Evolutionary conservation across 1,140 invertebrate genomes (phyloP), one percentile per base, ranked within the genome.

Genomic region (Drosophila trapezifrons): DNA sequence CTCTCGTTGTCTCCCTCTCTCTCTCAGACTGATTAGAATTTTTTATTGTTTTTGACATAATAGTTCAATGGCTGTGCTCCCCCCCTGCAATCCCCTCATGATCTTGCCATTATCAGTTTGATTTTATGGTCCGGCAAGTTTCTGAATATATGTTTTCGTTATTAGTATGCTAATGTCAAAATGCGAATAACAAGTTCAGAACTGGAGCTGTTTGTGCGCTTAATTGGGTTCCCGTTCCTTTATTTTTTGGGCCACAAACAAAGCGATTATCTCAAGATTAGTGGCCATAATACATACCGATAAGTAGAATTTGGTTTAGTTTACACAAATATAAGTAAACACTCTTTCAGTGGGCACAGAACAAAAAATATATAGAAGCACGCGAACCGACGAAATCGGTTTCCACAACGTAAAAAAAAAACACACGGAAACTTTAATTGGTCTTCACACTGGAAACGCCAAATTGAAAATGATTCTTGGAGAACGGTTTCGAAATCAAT

Each of bases 381-480:
- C 62, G 22, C 62, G 22, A 62, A 4, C 38, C 56, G 38, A 25
- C 9, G 8, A 37, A 52, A 51, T 29, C 12, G 40, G 38, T 18
- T 56, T 32, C 6, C 35, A 62, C 37, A n/a, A 35, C 27, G 49
- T 32, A 58, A 45, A 62, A 58, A 58, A n/a, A 13, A n/a, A 9
- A 13, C 20, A 29, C 9, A 32, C 58, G 18, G 64, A 81, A 79
- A 87, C 59, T 62, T 60, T 49, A 89, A 72, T 91, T 90, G 85
- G 86, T 91, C 90, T 91, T 90, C 86, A 78, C 90, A 87, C 90
- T 91, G 90, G 83, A 91, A 91, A 90, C 80, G 90, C 80, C 77
- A 90, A 91, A 90, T 85, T 76, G 72, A 52, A 78, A 91, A 83
- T 91, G 78, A 76, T 58, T 83, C 63, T 56, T 62, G 63, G 37